Evolutionary conservation across 2,113 vertebrate species (phyloP).

Genomic region (Lagopus muta): DNA sequence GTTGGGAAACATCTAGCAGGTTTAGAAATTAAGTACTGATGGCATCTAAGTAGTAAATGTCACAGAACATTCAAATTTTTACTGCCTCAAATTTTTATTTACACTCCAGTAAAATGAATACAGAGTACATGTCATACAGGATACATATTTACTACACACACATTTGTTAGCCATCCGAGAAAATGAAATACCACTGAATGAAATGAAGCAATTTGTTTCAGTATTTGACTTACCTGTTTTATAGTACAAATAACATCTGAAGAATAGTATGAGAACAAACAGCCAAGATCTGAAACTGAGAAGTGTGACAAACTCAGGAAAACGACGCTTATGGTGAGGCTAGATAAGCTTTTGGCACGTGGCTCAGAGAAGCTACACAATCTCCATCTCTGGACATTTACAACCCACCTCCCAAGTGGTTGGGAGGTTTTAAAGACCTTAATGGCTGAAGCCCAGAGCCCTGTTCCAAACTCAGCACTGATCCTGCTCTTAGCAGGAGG

Average conservation of each 20-base stretch:
- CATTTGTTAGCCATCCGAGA: background rate
- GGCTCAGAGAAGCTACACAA: background rate
- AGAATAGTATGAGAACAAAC: background rate
- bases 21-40: background rate
- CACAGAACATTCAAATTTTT: constrained; percentile 4
- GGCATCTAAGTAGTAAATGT: background rate
- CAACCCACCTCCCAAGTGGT: background rate
- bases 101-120: constrained; percentile 8
- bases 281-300: background rate
- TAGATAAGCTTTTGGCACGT: background rate
- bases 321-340: background rate
- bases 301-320: background rate
- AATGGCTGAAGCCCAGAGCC: background rate
- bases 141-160: background rate
- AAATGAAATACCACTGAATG: background rate
- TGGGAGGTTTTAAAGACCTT: background rate
- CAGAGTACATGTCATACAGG: background rate
- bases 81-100: constrained; percentile 46
- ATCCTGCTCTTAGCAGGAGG: background rate
- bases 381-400: background rate
- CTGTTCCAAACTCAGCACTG: background rate
- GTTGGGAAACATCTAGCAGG: background rate
- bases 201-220: background rate
- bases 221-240: background rate
- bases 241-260: background rate